Evolutionary conservation across 64 coral and sea anemone species (phyloP).

Genomic region (Platygyra sinensis): DNA sequence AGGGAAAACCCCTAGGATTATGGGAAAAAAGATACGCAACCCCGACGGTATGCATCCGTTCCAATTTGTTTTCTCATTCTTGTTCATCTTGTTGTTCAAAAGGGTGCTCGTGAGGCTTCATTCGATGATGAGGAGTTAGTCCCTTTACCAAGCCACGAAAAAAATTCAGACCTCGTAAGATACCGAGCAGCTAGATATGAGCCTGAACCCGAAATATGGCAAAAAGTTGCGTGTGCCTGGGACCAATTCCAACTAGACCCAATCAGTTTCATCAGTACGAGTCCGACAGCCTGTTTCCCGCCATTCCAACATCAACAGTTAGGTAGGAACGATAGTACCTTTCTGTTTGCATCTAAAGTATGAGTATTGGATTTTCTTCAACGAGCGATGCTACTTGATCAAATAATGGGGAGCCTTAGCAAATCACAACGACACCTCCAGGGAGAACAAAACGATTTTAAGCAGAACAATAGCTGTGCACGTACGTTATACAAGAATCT

Average conservation of each 20-base stretch:
- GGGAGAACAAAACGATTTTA: too few relatives aligned
- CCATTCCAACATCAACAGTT: neutral
- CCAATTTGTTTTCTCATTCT: neutral
- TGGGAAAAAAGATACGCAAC: too few relatives aligned
- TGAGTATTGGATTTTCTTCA: too few relatives aligned
- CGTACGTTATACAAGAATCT: too few relatives aligned
- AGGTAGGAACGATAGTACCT: neutral
- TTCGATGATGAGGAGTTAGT: neutral
- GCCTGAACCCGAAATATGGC: constrained; percentile 32
- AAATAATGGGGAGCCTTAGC: too few relatives aligned
- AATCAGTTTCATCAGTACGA: constrained; percentile 54
- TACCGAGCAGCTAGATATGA: constrained; percentile 9
- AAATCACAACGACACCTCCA: too few relatives aligned
- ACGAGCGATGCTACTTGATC: too few relatives aligned
- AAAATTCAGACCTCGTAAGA: constrained; percentile 37
- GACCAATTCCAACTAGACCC: constrained; percentile 35
- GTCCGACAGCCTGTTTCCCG: constrained; percentile 10
- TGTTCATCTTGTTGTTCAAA: neutral
- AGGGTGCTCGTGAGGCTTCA: neutral
- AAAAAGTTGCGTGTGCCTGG: constrained; percentile 43
- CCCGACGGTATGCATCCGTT: neutral
- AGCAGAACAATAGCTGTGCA: too few relatives aligned
- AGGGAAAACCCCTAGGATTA: too few relatives aligned
- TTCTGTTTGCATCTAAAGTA: too few relatives aligned
- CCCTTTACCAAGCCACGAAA: neutral